A percentile compares a stretch with the other conserved stretches of the same genome.
These are phyloP conservation scores for Neosilurus mollespiculum DNA, from an alignment of 2,797 vertebrate genomes.

Conservation along the genomic window DNA sequence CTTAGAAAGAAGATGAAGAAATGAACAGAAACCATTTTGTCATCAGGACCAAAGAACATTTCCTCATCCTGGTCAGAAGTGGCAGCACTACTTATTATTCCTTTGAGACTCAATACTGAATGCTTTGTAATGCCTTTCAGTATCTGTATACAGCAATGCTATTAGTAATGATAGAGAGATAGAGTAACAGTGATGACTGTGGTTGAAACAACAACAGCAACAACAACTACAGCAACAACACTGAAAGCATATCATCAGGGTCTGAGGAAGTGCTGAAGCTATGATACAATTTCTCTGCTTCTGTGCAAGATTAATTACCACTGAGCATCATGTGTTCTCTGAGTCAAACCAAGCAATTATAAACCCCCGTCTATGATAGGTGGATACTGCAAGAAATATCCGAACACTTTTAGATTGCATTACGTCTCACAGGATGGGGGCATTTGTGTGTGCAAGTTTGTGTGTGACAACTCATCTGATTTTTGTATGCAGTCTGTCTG, in stretches of 20 bases:
- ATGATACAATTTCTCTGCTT: slow-evolving; percentile 51
- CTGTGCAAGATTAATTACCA: slow-evolving; percentile 55
- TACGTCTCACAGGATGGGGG: slow-evolving; percentile 16
- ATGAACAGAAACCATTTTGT: slow-evolving; percentile 22
- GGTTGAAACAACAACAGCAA: slow-evolving; percentile 6
- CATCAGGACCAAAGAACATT: slow-evolving; percentile 17
- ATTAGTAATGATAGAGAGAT: slow-evolving; percentile 36
- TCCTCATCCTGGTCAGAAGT: slow-evolving; percentile 31
- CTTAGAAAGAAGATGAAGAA: too few species aligned
- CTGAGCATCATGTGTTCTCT: slow-evolving; percentile 47
- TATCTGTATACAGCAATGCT: slow-evolving; percentile 42
- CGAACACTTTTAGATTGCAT: slow-evolving; percentile 36
- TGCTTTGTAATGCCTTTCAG: slow-evolving; percentile 28
- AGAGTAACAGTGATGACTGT: slow-evolving; percentile 30
- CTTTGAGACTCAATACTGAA: slow-evolving; percentile 23
- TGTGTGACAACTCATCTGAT: not conserved
- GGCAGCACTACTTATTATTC: slow-evolving; percentile 27
- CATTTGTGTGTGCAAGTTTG: slow-evolving; percentile 17
- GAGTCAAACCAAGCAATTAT: slow-evolving; percentile 55
- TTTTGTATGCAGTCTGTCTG: slow-evolving; percentile 15
- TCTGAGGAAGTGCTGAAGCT: slow-evolving; percentile 29
- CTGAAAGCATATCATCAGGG: slow-evolving; percentile 27
- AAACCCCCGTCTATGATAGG: slow-evolving; percentile 50
- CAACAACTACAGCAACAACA: too few species aligned
- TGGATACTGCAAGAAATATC: slow-evolving; percentile 50